Percentiles rank a stretch among this genome's conserved stretches.
Conservation (phyloP, 1,140 invertebrate genomes). For the Ips nitidus region DNA sequence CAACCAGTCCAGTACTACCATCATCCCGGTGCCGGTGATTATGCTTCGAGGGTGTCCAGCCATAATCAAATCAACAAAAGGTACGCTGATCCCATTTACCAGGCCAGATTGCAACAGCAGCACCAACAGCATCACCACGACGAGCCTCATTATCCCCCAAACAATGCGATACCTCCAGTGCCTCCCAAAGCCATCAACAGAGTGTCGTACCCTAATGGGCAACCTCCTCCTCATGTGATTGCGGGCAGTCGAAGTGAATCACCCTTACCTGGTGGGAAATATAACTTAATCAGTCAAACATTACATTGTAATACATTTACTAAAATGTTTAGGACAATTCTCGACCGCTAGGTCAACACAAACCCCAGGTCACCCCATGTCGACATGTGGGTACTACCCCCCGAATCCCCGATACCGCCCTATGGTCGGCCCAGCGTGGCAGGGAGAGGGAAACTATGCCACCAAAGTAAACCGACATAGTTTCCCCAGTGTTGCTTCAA, state of each 20-base stretch:
- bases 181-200: conserved; percentile 45
- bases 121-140: conserved; percentile 39
- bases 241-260: conserved; percentile 48
- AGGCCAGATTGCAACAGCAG: conserved; percentile 51
- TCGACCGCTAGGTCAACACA: conserved; percentile 54
- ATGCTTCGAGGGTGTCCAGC: conserved; percentile 44
- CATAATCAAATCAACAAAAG: conserved; percentile 50
- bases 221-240: conserved; percentile 45
- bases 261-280: conserved; percentile 38
- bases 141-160: conserved; percentile 39
- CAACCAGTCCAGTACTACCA: conserved; percentile 35
- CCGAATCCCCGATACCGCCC: conserved; percentile 42
- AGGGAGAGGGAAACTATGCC: conserved; percentile 41
- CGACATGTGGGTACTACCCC: conserved; percentile 47
- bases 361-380: conserved; percentile 42
- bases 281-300: background rate
- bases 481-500: conserved; percentile 41
- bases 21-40: conserved; percentile 23
- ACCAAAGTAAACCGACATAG: conserved; percentile 47
- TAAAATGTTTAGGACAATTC: conserved; percentile 41
- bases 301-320: background rate
- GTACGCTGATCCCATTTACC: conserved; percentile 47
- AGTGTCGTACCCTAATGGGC: conserved; percentile 44
- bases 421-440: conserved; percentile 39
- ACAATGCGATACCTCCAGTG: conserved; percentile 36